Evolutionary conservation across 1,140 invertebrate species (phyloP).

Genomic region (Galendromus occidentalis): DNA sequence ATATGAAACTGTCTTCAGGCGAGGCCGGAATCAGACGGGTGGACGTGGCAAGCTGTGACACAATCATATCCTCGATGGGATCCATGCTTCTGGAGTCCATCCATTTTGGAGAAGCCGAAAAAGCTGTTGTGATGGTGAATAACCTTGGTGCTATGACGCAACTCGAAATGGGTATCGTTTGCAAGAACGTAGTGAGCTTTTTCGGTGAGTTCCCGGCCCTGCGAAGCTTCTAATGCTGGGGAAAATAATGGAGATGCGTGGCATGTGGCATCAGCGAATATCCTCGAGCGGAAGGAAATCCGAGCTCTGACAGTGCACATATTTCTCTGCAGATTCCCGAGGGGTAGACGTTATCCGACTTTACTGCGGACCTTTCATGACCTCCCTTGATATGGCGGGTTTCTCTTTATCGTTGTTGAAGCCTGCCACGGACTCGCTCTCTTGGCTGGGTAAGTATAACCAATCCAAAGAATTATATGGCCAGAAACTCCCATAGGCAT

Average conservation of each 20-base stretch:
- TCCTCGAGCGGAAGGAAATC: too few species aligned
- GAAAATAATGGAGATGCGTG: too few species aligned
- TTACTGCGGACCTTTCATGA: conserved; percentile 50
- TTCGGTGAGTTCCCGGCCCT: conserved; percentile 30
- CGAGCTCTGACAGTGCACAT: not conserved
- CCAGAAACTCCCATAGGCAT: too few species aligned
- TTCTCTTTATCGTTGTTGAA: conserved; percentile 49
- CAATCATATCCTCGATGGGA: conserved; percentile 30
- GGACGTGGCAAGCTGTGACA: conserved; percentile 30
- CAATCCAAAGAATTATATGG: too few species aligned
- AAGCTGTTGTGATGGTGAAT: conserved; percentile 48
- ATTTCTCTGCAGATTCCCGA: conserved; percentile 31
- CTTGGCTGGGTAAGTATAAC: conserved; percentile 28
- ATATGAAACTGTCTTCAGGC: conserved; percentile 47
- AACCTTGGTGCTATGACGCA: conserved; percentile 56
- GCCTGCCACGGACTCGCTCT: conserved; percentile 23
- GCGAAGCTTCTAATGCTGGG: too few species aligned
- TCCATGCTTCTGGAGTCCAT: conserved; percentile 28
- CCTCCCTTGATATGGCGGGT: conserved; percentile 59
- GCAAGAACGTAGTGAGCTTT: conserved; percentile 42
- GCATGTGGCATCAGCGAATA: too few species aligned
- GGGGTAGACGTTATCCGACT: conserved; percentile 38
- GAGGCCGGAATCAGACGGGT: conserved; percentile 55
- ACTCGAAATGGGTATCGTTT: conserved; percentile 53
- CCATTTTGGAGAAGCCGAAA: conserved; percentile 30